Evolutionary conservation across 1,140 invertebrate species (phyloP), one percentile per base, ranked within the genome.

Genomic region (Halesus radiatus): DNA sequence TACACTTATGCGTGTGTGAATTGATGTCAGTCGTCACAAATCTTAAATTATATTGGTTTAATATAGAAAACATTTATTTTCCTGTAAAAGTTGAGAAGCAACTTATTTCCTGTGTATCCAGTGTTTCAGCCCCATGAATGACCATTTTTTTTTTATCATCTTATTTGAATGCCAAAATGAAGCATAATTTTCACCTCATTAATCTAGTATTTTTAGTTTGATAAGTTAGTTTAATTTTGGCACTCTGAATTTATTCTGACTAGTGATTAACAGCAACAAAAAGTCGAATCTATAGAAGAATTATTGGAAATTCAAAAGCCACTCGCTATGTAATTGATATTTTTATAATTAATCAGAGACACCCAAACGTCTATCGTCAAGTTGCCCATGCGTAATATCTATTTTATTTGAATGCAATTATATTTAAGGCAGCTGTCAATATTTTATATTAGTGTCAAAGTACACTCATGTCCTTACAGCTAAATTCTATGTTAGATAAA

Each of bases 401-500:
- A 58, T 75, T 58, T 75, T 37, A 75, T 75, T 75, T 58, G 18
- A 52, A 50, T 73, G 20, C 26, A 29, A 58, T 75, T 58, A 58
- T 60, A 58, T 54, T 74, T n/a, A 54, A 20, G 7, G 26, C 76
- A 78, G 53, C 66, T 70, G 62, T 64, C 52, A 70, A 53, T 68
- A 77, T 58, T 66, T 77, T 66, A 58, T 77, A 77, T 52, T 54
- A 72, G 64, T 23, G 18, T 68, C 18, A 18, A 60, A 45, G 73
- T 56, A 72, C 66, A 72, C 53, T 32, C 13, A 54, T 58, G 66
- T 79, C 32, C 77, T 56, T 70, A 72, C 77, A 79, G 77, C 77
- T 72, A 72, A 37, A 53, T 73, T 56, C 56, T 79, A 79, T 79
- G 64, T 79, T 79, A 79, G 77, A 66, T 45, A 66, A 79, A 79